Base-by-base conservation (phyloP, 2,888 invertebrate species). In the Thereva nobilitata region DNA sequence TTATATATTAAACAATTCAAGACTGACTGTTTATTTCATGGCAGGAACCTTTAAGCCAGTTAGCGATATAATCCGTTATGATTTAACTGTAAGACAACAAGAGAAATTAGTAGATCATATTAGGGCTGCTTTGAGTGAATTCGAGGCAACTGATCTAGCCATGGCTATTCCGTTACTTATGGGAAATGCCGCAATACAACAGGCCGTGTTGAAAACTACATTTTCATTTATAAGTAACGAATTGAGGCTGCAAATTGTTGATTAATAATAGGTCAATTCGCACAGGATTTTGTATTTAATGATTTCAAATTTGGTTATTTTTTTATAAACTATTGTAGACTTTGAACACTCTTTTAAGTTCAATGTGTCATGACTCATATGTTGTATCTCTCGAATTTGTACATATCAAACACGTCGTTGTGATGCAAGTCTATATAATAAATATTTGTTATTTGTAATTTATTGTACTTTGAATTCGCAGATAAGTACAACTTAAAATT, bases 41-140 rank as follows among this genome's bases (percentile, higher is more conserved):
- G 7, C 66, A 80, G 80, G 78, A 5, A 70, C 73, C 1, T 81
- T 79, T 56, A 75, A 75, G n/a, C 76, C 80, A 0, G 67, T 79
- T 53, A 76, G 76, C n/a, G 78, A 79, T 63, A 74, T 81, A 1
- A 73, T 81, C n/a, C 70, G 76, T 4, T 76, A 80, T 61, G 80
- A 81, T 66, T 68, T 81, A 41, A 79, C 74, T 0, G 75, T 76
- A 34, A 40, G 42, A 0, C 78, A 81, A 67, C 75, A 75, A 7
- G 76, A 79, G 68, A 70, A 71, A 47, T 70, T 81, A 12, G 73
- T 77, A 0, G 72, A 75, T 12, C 77, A 77, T 71, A 74, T 80
- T 0, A 68, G 73, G 4, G 73, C 59, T 6, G 79, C 80, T 0
- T 72, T 80, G 2, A 73, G 74, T 1, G 74, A 79, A n/a, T 41